Conservation (phyloP, 2,797 vertebrate genomes). For the Chanos chanos region DNA sequence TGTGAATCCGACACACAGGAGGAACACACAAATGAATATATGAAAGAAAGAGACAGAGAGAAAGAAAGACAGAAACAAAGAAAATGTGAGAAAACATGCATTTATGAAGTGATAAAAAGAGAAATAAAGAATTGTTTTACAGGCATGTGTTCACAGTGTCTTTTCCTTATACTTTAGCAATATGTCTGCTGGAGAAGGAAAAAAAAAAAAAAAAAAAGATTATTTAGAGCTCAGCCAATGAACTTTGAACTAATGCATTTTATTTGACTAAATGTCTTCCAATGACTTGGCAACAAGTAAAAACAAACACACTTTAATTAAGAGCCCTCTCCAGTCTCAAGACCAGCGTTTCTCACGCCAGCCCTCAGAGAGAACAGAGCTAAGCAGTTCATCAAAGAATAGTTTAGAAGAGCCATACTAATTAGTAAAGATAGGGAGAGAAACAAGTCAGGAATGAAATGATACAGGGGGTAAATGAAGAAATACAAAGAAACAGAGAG, state of each 20-base stretch:
- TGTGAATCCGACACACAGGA: slow-evolving; percentile 27
- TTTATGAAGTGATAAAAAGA: slow-evolving; percentile 24
- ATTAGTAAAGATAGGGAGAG: neutral
- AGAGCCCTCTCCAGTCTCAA: slow-evolving; percentile 4
- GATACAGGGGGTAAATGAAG: slow-evolving; percentile 24
- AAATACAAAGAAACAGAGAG: slow-evolving; percentile 38
- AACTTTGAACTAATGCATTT: slow-evolving; percentile 27
- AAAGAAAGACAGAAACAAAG: slow-evolving; percentile 1
- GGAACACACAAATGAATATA: slow-evolving; percentile 20
- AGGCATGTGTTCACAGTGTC: too few relatives aligned
- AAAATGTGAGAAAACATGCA: neutral
- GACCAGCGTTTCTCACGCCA: neutral
- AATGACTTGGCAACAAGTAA: slow-evolving; percentile 32
- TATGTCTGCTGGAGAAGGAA: too few relatives aligned
- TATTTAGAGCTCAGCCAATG: slow-evolving; percentile 26
- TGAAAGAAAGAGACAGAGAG: slow-evolving; percentile 1
- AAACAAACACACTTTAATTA: slow-evolving; percentile 38
- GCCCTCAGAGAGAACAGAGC: slow-evolving; percentile 1
- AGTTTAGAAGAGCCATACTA: neutral
- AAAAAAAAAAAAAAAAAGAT: slow-evolving; percentile 26
- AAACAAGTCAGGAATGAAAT: slow-evolving; percentile 3
- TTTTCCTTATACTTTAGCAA: too few relatives aligned
- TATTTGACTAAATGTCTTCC: slow-evolving; percentile 33
- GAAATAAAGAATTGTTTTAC: too few relatives aligned
- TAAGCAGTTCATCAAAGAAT: neutral